phyloP scores from a whole-genome alignment of 2,888 invertebrate species.

The Asteroscopus sphinx region DNA sequence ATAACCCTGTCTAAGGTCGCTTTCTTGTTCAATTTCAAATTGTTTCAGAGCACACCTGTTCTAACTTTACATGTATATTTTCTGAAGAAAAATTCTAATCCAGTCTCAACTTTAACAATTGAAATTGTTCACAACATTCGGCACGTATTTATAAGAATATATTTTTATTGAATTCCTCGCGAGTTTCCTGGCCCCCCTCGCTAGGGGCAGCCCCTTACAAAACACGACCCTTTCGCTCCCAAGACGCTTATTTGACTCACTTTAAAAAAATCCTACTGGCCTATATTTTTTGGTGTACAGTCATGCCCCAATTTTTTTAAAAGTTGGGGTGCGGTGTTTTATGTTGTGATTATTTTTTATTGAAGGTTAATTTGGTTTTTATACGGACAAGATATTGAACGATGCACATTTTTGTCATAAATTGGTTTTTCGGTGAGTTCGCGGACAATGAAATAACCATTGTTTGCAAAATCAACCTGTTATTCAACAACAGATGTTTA shows the following conservation, averaged over 20 bases:
- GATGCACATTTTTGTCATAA: not conserved
- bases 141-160: constrained; percentile 1
- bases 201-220: constrained; percentile 57
- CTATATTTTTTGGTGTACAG: constrained; percentile 65
- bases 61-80: no score
- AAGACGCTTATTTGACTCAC: constrained; percentile 75
- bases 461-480: no score
- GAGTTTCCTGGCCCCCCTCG: constrained; percentile 57
- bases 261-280: constrained; percentile 79
- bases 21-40: no score
- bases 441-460: no score
- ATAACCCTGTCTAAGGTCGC: no score
- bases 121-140: not conserved
- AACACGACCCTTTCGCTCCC: constrained; percentile 75
- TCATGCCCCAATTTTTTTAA: constrained; percentile 35
- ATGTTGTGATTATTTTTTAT: constrained; percentile 17
- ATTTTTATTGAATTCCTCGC: constrained; percentile 29
- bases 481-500: no score
- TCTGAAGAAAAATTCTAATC: no score
- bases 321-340: constrained; percentile 33
- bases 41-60: no score
- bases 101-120: no score
- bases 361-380: constrained; percentile 22
- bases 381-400: constrained; percentile 8
- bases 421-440: no score